phyloP scores from a whole-genome alignment of 2,113 vertebrate genomes.

The Myotis davidii region DNA sequence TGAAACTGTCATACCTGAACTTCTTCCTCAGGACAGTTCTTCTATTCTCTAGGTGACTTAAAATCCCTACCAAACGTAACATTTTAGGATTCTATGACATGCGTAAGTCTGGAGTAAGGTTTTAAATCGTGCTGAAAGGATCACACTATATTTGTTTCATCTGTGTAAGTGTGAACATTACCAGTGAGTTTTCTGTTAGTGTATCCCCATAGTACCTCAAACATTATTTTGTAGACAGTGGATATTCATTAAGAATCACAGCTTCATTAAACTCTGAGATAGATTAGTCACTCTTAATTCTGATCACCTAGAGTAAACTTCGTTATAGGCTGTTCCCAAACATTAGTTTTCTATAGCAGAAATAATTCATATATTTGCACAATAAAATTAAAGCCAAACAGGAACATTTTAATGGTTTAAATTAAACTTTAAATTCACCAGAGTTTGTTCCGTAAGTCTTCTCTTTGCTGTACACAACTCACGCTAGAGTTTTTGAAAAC shows the following conservation, averaged over 20 bases:
- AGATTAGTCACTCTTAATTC: slow-evolving; percentile 33
- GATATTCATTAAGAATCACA: slow-evolving; percentile 16
- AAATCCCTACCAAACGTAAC: slow-evolving; percentile 4
- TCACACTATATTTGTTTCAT: neutral
- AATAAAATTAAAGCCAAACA: neutral
- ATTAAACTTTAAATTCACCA: slow-evolving; percentile 22
- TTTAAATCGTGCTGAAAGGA: neutral
- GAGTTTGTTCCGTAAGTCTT: neutral
- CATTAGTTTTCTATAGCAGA: slow-evolving; percentile 5
- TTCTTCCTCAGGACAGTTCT: neutral
- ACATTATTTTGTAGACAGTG: neutral
- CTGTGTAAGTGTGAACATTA: neutral
- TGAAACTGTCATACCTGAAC: neutral
- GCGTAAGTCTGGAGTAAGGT: neutral
- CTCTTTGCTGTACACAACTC: neutral
- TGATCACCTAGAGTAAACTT: neutral
- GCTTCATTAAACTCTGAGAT: neutral
- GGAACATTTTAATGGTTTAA: neutral
- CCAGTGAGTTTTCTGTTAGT: slow-evolving; percentile 1
- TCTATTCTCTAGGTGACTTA: slow-evolving; percentile 29
- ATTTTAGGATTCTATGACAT: neutral
- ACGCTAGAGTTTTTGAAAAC: neutral
- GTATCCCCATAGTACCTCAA: neutral
- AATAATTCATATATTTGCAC: slow-evolving; percentile 30
- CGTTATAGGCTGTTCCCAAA: slow-evolving; percentile 17